phyloP scores from a whole-genome alignment of 2,797 vertebrate species.

The Jordanella pulchra region DNA sequence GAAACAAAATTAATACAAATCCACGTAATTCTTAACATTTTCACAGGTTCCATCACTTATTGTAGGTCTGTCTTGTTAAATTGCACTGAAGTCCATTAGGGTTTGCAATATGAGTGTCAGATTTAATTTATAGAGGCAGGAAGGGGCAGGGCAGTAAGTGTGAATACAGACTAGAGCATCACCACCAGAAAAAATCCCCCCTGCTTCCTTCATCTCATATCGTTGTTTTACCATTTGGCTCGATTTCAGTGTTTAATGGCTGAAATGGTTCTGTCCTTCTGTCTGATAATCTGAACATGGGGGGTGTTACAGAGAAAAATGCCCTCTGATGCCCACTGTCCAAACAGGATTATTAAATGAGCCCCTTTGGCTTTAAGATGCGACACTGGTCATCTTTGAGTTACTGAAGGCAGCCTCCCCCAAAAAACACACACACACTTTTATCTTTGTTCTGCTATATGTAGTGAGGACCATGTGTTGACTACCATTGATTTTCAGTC shows the following conservation, averaged over 20 bases:
- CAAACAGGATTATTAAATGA: slow-evolving; percentile 37
- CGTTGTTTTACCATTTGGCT: slow-evolving; percentile 30
- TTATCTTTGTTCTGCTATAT: no score
- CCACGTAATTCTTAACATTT: no score
- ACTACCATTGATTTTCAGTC: no score
- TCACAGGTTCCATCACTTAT: no score
- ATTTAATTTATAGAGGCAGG: slow-evolving; percentile 10
- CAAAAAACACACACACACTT: not conserved
- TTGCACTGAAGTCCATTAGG: no score
- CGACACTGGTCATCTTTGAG: slow-evolving; percentile 16
- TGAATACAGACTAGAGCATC: slow-evolving; percentile 24
- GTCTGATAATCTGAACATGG: slow-evolving; percentile 14
- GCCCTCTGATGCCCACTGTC: slow-evolving; percentile 54
- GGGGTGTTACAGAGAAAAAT: slow-evolving; percentile 19
- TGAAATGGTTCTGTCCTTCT: slow-evolving; percentile 14
- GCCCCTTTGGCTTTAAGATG: slow-evolving; percentile 37
- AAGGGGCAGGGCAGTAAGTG: slow-evolving; percentile 16
- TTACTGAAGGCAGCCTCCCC: slow-evolving; percentile 24
- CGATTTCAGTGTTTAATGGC: slow-evolving; percentile 38
- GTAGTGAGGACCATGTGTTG: no score
- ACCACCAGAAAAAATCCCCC: slow-evolving; percentile 26
- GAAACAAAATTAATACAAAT: no score
- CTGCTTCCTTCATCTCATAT: slow-evolving; percentile 8
- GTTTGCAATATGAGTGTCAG: slow-evolving; percentile 22
- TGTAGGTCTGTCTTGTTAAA: no score